Base-by-base conservation (phyloP, 1,140 invertebrate species). In the Ctenoplectra terminalis region DNA sequence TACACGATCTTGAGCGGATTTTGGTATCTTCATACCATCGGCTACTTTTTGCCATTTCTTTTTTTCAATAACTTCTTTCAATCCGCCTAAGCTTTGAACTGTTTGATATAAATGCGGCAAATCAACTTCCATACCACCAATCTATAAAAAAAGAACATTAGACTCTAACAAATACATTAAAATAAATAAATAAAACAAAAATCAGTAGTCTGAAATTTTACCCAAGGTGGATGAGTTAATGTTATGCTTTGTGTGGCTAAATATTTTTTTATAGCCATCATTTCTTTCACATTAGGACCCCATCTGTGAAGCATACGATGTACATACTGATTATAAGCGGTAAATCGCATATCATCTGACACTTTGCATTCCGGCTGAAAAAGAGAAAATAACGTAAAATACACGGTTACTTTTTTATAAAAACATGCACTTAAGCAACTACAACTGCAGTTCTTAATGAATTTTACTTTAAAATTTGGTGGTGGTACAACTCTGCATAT, bases 401-500 rank as follows among this genome's bases (percentile, higher is more conserved):
- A 29, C 46, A 31, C 31, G 31, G 1, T 26, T 20, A 23, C n/a
- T 50, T 20, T 48, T 70, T 64, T 46, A 11, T 52, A 37, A 70
- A 31, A n/a, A 56, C 60, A 34, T 66, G 31, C 1, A 71, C 43
- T 31, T 40, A 31, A 58, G 13, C 15, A 48, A 0, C 37, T 43
- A 31, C n/a, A 40, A 40, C 9, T 40, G 29, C 8, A 46, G 8
- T 20, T 61, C 13, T 78, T 52, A 20, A 40, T 61, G n/a, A 26
- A 80, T 74, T 56, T 89, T 92, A 96, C 96, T 93, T 97, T 97
- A 90, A 98, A 99, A 89, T 95, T 96, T 9, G 94, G 90, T 1
- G 98, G 98, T n/a, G 98, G 97, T 46, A 99, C 96, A 52, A 99
- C 97, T 88, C 96, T 95, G 90, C 98, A 99, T 81, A 99, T 96